These are phyloP conservation scores for Drosophila pseudotakahashii DNA, from an alignment of 2,888 invertebrate genomes.

Conservation along the genomic window DNA sequence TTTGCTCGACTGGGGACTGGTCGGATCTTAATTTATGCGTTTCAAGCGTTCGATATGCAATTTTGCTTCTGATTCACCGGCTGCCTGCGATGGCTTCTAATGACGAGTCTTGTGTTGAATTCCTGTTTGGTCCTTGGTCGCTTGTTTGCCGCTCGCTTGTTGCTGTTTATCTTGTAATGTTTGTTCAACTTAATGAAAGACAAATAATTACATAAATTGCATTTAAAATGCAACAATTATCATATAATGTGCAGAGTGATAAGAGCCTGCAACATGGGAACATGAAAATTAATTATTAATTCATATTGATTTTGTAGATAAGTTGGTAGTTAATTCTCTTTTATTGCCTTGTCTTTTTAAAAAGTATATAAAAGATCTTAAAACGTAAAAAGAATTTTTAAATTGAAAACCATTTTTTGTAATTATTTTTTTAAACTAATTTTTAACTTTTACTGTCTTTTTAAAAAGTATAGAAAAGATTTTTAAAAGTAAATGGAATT, in stretches of 20 bases:
- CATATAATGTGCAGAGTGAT: constrained; percentile 42
- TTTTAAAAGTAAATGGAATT: no score
- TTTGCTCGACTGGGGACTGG: constrained; percentile 45
- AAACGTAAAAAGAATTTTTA: no score
- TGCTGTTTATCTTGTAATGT: constrained; percentile 63
- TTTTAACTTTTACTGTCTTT: no score
- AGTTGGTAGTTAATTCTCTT: background rate
- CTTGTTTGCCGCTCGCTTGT: constrained; percentile 18
- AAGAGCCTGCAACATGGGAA: constrained; percentile 11
- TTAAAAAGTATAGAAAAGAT: no score
- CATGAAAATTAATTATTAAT: constrained; percentile 21
- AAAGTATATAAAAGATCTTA: no score
- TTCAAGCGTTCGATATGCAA: constrained; percentile 70
- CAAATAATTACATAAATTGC: constrained; percentile 65
- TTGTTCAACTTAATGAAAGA: constrained; percentile 59
- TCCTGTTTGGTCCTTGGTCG: constrained; percentile 29
- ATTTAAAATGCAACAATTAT: constrained; percentile 67
- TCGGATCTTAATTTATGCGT: constrained; percentile 73
- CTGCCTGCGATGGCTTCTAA: constrained; percentile 60
- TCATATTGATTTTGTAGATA: constrained; percentile 14
- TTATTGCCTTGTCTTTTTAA: no score
- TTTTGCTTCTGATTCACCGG: constrained; percentile 42
- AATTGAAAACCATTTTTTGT: no score
- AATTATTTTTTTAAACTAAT: no score
- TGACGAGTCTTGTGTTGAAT: constrained; percentile 43